Base-by-base conservation (phyloP, 2,113 vertebrate genomes). In the Falcunculus frontatus region DNA sequence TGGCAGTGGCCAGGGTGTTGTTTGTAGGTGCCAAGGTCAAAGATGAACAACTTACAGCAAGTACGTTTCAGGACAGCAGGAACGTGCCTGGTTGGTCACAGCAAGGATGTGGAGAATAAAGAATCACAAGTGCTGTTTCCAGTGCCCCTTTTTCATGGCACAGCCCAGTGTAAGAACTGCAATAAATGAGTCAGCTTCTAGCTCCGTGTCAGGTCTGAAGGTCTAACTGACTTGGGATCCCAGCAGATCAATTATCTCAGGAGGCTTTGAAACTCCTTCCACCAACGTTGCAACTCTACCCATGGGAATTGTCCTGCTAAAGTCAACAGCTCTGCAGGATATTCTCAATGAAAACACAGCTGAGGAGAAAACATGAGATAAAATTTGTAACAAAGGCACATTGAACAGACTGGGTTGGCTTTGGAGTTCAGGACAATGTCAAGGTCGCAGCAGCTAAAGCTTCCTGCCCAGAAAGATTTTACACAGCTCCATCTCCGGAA, bases 201-300 rank as follows among this genome's bases (percentile, higher is more conserved):
- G 64, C 29, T 62, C 74, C 30, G 41, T 26, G 59, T 76, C 87
- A 47, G 78, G 33, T 74, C 63, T 55, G 79, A 74, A 83, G 67
- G 74, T 81, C 84, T 67, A 60, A 63, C 73, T 68, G 76, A 12
- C 52, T 64, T 19, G 76, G 18, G 73, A 60, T 86, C 60, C 52
- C 49, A 81, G 90, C 11, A 23, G 80, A 84, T 84, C 90, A 90
- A 89, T 95, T 92, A 84, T 62, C 85, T 41, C 92, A 90, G 62
- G n/a, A 63, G 60, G 69, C 11, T 89, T 41, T 84, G 94, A 75
- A 89, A 63, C 41, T 42, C 60, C 70, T 83, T 63, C 87, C 47
- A 46, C 56, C 70, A 64, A 0, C 3, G 81, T 42, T 73, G 68
- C 73, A 88, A 93, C 85, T 57, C 56, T 9, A 8, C 60, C 87